Evolutionary conservation across 2,888 invertebrate genomes (phyloP), one percentile per base, ranked within the genome.

Genomic region (Meghimatium bilineatum): DNA sequence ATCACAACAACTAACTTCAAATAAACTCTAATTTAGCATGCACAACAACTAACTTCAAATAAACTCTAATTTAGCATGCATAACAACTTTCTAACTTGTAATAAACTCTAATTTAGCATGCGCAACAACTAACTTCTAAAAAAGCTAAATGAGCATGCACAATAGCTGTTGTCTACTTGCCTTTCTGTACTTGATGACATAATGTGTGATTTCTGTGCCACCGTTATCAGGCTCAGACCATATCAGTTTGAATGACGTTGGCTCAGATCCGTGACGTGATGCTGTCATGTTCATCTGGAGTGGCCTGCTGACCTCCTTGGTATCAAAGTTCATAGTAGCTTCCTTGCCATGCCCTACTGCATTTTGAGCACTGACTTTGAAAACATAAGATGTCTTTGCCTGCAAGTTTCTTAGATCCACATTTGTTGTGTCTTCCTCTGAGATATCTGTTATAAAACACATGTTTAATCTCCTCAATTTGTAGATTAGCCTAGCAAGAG

Each of bases 191-290:
- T 66, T 44, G 52, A 84, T 75, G 23, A 34, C 67, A 74, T n/a
- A 84, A 6, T 79, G 12, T 20, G 66, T 80, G 49, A 84, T 84
- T 1, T 67, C 32, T 34, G 67, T 66, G 23, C 84, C 84, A 29
- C 84, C 75, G 44, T 84, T 49, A 29, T 74, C 75, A 23, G 84
- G 84, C 26, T 79, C 56, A 1, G 74, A 74, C 84, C 84, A 84
- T 49, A 26, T 14, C 10, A 84, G 29, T 36, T 38, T 52, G 52
- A 79, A 80, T 8, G 79, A 52, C 23, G 60, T 74, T 10, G 84
- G 34, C 17, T 75, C 69, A 29, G 36, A 36, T 38, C 80, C 66
- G 8, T 44, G 38, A 29, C n/a, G 63, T 32, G 66, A 8, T 26
- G 84, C 80, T 10, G 63, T 75, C 36, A 84, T 80, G 60, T 44